Conservation (phyloP, 2,113 vertebrate genomes). For the Symphodus melops region DNA sequence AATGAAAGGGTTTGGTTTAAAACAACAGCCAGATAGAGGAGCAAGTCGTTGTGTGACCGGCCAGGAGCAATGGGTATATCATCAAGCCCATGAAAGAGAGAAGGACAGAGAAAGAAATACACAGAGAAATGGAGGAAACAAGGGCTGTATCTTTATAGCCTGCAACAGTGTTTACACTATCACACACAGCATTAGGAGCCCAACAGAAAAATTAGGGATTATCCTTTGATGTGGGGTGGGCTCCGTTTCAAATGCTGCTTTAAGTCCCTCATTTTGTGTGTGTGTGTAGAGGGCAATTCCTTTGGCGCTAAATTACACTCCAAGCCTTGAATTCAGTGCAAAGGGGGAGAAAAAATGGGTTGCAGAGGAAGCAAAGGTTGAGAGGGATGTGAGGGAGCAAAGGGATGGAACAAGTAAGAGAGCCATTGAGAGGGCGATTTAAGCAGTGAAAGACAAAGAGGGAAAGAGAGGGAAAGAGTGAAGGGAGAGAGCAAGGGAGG, state of each 20-base stretch:
- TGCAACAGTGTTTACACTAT: conserved; percentile 63
- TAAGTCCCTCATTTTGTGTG: conserved; percentile 69
- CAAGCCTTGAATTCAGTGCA: conserved; percentile 54
- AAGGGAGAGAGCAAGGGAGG: conserved; percentile 12
- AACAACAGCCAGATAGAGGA: conserved; percentile 52
- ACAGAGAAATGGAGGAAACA: conserved; percentile 51
- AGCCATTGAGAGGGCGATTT: conserved; percentile 38
- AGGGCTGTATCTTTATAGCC: conserved; percentile 66
- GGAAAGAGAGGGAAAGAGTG: conserved; percentile 34
- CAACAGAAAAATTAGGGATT: conserved; percentile 77
- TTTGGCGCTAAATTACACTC: conserved; percentile 72
- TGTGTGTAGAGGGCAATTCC: conserved; percentile 64
- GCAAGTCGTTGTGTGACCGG: conserved; percentile 44
- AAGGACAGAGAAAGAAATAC: conserved; percentile 31
- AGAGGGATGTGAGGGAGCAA: conserved; percentile 43
- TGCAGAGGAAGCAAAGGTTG: conserved; percentile 33
- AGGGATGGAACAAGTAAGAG: conserved; percentile 53
- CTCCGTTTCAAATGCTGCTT: conserved; percentile 79
- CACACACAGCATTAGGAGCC: conserved; percentile 72
- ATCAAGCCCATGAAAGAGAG: conserved; percentile 43
- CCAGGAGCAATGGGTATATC: conserved; percentile 21
- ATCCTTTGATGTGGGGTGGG: conserved; percentile 80
- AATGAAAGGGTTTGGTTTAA: conserved; percentile 60
- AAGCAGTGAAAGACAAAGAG: conserved; percentile 39
- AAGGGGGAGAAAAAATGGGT: conserved; percentile 20